Evolutionary conservation across 2,113 vertebrate genomes (phyloP).

Genomic region (Amazona vittata): DNA sequence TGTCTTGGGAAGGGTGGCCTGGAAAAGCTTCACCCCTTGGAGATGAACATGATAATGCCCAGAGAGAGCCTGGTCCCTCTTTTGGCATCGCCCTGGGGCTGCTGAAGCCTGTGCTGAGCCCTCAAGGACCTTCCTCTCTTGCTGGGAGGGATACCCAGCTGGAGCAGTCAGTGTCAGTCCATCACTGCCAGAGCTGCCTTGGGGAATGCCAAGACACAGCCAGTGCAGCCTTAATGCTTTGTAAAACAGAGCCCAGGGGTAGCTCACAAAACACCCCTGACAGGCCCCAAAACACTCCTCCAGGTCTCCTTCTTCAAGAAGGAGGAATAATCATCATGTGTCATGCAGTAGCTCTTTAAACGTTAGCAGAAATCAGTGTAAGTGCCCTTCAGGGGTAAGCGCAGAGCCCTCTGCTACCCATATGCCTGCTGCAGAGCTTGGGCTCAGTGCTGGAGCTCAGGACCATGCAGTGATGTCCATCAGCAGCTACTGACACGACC

Average conservation of each 20-base stretch:
- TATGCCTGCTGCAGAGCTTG: neutral
- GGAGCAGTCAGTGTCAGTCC: neutral
- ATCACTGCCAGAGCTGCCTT: neutral
- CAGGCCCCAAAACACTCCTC: neutral
- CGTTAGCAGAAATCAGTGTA: neutral
- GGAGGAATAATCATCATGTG: neutral
- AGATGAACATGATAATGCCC: rapidly evolving
- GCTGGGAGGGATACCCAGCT: neutral
- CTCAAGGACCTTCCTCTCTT: rapidly evolving
- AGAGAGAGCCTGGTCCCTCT: neutral
- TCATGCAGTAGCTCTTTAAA: neutral
- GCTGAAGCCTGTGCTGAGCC: neutral
- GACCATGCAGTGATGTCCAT: rapidly evolving
- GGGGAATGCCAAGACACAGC: neutral
- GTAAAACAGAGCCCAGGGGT: neutral
- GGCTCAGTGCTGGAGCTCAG: neutral
- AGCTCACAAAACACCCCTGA: neutral
- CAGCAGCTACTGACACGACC: neutral
- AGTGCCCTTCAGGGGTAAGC: neutral
- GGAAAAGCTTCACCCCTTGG: neutral
- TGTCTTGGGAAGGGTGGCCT: neutral
- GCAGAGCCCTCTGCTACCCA: neutral
- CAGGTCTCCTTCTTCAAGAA: neutral
- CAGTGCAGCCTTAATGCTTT: neutral
- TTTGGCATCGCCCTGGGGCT: neutral